A percentile compares a stretch with the other conserved stretches of the same genome.
phyloP scores from a whole-genome alignment of 2,888 invertebrate genomes.

The Leucophenga maculata region DNA sequence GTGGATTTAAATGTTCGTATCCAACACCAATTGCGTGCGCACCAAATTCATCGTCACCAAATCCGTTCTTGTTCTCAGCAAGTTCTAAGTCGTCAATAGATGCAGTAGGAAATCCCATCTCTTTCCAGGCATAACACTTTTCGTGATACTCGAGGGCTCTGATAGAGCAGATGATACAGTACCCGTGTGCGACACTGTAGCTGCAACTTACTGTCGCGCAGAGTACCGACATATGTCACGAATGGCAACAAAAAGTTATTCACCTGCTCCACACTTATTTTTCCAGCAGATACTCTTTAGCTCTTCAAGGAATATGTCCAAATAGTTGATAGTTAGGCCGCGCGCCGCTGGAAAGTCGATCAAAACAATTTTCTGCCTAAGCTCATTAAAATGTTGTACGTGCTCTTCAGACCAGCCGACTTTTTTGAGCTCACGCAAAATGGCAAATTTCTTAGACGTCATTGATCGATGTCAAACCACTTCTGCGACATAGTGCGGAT shows the following conservation, averaged over 20 bases:
- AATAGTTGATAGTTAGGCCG: slow-evolving; percentile 86
- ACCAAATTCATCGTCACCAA: slow-evolving; percentile 41
- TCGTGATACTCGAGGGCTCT: slow-evolving; percentile 80
- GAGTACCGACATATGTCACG: slow-evolving; percentile 75
- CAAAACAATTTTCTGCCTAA: slow-evolving; percentile 75
- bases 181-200: slow-evolving; percentile 75
- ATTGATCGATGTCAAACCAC: slow-evolving; percentile 93
- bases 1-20: slow-evolving; percentile 77
- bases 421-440: slow-evolving; percentile 76
- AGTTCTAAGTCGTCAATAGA: slow-evolving; percentile 78
- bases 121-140: slow-evolving; percentile 80
- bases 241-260: slow-evolving; percentile 81
- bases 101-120: slow-evolving; percentile 83
- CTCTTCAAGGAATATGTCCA: slow-evolving; percentile 90
- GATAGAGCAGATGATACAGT: slow-evolving; percentile 81
- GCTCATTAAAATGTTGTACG: slow-evolving; percentile 73
- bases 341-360: slow-evolving; percentile 74
- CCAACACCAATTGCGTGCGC: slow-evolving; percentile 3
- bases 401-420: slow-evolving; percentile 73
- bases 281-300: slow-evolving; percentile 83
- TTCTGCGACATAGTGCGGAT: slow-evolving; percentile 84
- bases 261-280: slow-evolving; percentile 74
- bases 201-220: slow-evolving; percentile 74
- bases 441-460: slow-evolving; percentile 91
- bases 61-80: slow-evolving; percentile 69